These are phyloP conservation scores for Oryzias melastigma DNA, from an alignment of 2,113 vertebrate genomes.

Conservation along the genomic window DNA sequence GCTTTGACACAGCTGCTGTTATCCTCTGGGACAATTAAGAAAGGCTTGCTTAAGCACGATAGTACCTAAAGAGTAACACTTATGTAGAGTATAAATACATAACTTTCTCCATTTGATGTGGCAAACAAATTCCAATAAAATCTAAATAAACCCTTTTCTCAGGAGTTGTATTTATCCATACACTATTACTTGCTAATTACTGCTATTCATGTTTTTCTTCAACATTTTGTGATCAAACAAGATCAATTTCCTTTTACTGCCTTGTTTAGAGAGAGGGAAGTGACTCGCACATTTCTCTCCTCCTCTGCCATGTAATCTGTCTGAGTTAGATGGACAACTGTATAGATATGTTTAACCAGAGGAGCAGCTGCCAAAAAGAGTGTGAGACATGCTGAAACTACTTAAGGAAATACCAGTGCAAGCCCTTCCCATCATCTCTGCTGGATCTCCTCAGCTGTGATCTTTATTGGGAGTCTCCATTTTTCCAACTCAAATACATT, in stretches of 20 bases:
- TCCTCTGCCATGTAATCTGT: slow-evolving; percentile 28
- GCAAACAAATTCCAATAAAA: not conserved
- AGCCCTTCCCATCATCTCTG: slow-evolving; percentile 16
- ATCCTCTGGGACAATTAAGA: not conserved
- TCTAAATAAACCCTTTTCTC: not conserved
- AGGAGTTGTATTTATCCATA: slow-evolving; percentile 26
- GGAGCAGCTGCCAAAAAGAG: slow-evolving; percentile 32
- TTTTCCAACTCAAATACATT: too few species aligned
- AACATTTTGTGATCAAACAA: too few species aligned
- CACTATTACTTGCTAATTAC: slow-evolving; percentile 1
- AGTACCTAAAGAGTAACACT: not conserved
- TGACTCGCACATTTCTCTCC: slow-evolving; percentile 49
- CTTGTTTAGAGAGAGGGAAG: slow-evolving; percentile 41
- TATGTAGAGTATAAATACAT: not conserved
- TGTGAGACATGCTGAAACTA: slow-evolving; percentile 40
- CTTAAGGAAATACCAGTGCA: slow-evolving; percentile 34
- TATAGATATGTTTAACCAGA: slow-evolving; percentile 67
- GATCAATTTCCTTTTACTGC: not conserved
- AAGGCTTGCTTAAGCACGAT: slow-evolving; percentile 3
- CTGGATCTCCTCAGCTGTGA: slow-evolving; percentile 35
- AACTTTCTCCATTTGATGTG: not conserved
- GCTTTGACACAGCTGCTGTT: slow-evolving; percentile 32
- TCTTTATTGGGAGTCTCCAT: not conserved
- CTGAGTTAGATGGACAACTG: slow-evolving; percentile 55
- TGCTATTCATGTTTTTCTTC: not conserved